Base-by-base conservation (phyloP, 2,113 vertebrate genomes). In the Balaeniceps rex region DNA sequence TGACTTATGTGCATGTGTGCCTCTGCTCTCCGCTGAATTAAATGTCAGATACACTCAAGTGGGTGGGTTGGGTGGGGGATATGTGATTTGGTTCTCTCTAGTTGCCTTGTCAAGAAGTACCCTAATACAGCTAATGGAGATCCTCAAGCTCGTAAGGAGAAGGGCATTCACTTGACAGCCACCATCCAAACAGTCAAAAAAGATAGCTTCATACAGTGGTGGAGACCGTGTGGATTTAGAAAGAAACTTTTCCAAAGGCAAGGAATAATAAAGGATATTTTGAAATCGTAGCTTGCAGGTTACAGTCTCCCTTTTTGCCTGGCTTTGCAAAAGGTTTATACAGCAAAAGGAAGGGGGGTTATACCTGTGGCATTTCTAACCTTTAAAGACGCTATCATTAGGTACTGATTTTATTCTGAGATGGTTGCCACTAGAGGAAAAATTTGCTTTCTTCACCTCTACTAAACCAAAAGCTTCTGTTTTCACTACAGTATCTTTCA, bases 21-120 rank as follows among this genome's bases (percentile, higher is more conserved):
- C 3, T 24, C 80, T 92, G 95, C 95, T 97, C 91, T 91, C 49
- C 0, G 33, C 95, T 95, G 95, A 95, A 94, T 80, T 85, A 93
- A 96, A 96, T 93, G 96, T 97, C 97, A 97, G 92, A 88, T 92
- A 82, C 54, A 87, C 92, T 94, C 61, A 52, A 91, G 83, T 51
- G 79, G 25, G 85, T 70, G 85, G 29, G 90, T 96, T 96, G 90
- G 86, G 88, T 70, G 94, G 95, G 78, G 76, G 60, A 88, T 49
- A 87, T 88, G 90, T 42, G 86, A 77, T 95, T 95, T 93, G 83
- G 80, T 88, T 96, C 94, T 83, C 80, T 87, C 90, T 80, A 25
- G 72, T 78, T 88, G 79, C 88, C 57, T 91, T 95, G 92, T 95
- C 86, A 79, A 71, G 91, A 42, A 92, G 44, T 68, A 21, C 80